A percentile compares a stretch with the other conserved stretches of the same genome.
These are phyloP conservation scores for Grallaria varia DNA, from an alignment of 2,113 vertebrate species.

Conservation along the genomic window DNA sequence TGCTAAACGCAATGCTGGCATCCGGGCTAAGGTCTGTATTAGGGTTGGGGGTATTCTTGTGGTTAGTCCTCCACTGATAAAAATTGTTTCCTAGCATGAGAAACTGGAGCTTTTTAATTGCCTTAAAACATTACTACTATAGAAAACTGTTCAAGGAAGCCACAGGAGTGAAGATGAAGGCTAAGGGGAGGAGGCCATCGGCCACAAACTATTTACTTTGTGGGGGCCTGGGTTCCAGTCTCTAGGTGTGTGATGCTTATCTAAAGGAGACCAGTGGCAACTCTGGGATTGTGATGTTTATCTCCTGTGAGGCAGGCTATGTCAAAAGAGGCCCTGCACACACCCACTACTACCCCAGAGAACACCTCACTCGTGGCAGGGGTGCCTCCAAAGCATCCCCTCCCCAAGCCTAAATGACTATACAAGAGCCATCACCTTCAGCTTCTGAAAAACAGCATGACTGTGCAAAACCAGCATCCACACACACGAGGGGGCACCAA, in stretches of 20 bases:
- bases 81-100: not conserved
- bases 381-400: not conserved
- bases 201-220: too few relatives aligned
- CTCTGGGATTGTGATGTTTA: too few relatives aligned
- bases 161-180: too few relatives aligned
- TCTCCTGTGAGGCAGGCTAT: too few relatives aligned
- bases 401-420: not conserved
- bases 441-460: not conserved
- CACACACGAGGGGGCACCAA: not conserved
- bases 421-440: not conserved
- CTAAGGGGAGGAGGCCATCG: too few relatives aligned
- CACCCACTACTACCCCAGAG: not conserved
- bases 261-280: too few relatives aligned
- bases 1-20: not conserved
- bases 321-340: not conserved
- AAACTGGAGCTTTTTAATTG: too few relatives aligned
- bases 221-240: too few relatives aligned
- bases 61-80: accelerated
- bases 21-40: not conserved
- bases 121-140: too few relatives aligned
- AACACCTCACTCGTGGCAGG: not conserved
- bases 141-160: too few relatives aligned
- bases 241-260: too few relatives aligned
- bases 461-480: not conserved
- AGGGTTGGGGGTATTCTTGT: not conserved